Percentiles rank a stretch among this genome's conserved stretches.
These are phyloP conservation scores for Caenorhabditis plicata DNA, from an alignment of 2,888 invertebrate genomes.

Conservation along the genomic window DNA sequence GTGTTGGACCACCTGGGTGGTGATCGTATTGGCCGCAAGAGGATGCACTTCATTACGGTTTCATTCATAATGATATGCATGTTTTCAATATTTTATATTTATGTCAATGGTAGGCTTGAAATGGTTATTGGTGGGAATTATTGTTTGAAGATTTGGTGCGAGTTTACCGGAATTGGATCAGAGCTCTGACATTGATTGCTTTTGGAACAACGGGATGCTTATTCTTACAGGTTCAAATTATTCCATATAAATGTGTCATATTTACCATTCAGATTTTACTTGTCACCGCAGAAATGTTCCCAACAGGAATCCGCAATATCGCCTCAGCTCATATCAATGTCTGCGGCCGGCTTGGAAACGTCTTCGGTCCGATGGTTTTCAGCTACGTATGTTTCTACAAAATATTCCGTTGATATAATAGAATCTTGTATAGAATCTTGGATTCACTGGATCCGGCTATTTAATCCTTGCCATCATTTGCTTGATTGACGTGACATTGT, in stretches of 20 bases:
- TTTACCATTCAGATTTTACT: slow-evolving; percentile 20
- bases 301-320: slow-evolving; percentile 43
- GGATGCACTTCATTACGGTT: slow-evolving; percentile 46
- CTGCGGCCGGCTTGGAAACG: slow-evolving; percentile 44
- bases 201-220: slow-evolving; percentile 49
- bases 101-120: slow-evolving; percentile 11
- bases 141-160: slow-evolving; percentile 17
- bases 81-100: slow-evolving; percentile 34
- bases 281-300: slow-evolving; percentile 45
- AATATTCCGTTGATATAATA: not conserved
- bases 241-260: not conserved
- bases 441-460: slow-evolving; percentile 31
- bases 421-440: slow-evolving; percentile 16
- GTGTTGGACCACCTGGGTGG: slow-evolving; percentile 43
- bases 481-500: slow-evolving; percentile 28
- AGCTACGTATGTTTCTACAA: slow-evolving; percentile 26
- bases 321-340: slow-evolving; percentile 47
- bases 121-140: not conserved
- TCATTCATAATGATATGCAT: slow-evolving; percentile 41
- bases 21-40: slow-evolving; percentile 33
- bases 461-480: slow-evolving; percentile 32
- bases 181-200: slow-evolving; percentile 39
- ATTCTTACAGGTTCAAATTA: slow-evolving; percentile 29
- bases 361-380: slow-evolving; percentile 47
- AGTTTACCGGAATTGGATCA: slow-evolving; percentile 18